Conservation (phyloP, 2,113 vertebrate genomes). For the Balaenoptera acutorostrata region DNA sequence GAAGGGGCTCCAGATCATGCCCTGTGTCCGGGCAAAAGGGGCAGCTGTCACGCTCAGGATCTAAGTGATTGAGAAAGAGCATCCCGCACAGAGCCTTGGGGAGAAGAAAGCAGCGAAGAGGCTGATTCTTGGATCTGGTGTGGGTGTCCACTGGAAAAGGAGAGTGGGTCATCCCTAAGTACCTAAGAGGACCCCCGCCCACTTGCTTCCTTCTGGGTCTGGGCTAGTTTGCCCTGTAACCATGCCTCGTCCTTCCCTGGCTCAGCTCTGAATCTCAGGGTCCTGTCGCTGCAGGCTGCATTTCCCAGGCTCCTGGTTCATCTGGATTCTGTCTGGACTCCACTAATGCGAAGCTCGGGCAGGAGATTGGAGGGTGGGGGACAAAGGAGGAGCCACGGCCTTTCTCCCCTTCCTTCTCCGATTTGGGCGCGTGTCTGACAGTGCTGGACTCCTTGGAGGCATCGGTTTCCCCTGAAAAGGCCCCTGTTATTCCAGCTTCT, state of each 20-base stretch:
- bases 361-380: not conserved
- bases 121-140: not conserved
- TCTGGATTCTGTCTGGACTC: not conserved
- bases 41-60: not conserved
- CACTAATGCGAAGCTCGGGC: not conserved
- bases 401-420: not conserved
- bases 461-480: not conserved
- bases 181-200: not conserved
- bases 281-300: not conserved
- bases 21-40: not conserved
- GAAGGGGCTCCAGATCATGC: not conserved
- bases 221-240: no score
- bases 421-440: not conserved
- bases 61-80: not conserved
- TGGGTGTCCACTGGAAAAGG: not conserved
- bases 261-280: not conserved
- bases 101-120: not conserved
- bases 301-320: not conserved
- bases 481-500: not conserved
- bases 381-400: not conserved
- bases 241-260: rapidly evolving
- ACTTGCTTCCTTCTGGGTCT: not conserved
- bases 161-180: not conserved
- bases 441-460: not conserved
- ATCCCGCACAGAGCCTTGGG: not conserved